Conservation (phyloP, 2,797 vertebrate species). For the Tarsius wallacei region DNA sequence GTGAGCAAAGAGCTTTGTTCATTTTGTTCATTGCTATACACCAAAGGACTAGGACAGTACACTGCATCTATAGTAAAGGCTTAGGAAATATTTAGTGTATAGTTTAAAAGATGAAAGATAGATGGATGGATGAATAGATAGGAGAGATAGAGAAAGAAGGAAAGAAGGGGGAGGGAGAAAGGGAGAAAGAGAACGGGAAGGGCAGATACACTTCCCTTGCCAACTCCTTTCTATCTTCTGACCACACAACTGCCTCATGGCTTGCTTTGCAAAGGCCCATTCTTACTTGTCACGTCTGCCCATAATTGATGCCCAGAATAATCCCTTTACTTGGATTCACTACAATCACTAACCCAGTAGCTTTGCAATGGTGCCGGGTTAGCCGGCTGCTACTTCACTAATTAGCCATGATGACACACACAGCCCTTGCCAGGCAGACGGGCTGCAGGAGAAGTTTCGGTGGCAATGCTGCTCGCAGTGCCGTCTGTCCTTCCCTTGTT, state of each 20-base stretch:
- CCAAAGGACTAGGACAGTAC: background rate
- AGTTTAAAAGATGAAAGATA: background rate
- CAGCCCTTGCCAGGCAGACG: background rate
- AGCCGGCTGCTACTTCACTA: background rate
- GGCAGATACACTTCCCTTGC: background rate
- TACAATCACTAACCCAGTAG: background rate
- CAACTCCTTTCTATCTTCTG: background rate
- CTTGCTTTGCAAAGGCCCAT: background rate
- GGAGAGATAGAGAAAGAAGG: background rate
- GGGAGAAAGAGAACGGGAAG: too few species aligned
- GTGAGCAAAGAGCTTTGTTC: background rate
- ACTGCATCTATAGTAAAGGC: background rate
- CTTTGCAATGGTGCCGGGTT: background rate
- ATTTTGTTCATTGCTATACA: background rate
- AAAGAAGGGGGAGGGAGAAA: background rate
- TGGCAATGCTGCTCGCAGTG: background rate
- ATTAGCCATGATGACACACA: background rate
- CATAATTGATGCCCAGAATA: background rate
- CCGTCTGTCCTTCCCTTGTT: background rate
- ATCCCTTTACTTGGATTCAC: background rate
- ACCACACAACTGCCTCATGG: background rate
- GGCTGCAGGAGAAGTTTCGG: background rate
- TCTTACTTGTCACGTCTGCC: background rate
- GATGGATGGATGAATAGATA: accelerated
- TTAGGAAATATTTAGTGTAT: background rate